Percentiles rank a stretch among this genome's conserved stretches.
phyloP scores from a whole-genome alignment of 2,888 invertebrate genomes.

The Tanypteryx hageni region DNA sequence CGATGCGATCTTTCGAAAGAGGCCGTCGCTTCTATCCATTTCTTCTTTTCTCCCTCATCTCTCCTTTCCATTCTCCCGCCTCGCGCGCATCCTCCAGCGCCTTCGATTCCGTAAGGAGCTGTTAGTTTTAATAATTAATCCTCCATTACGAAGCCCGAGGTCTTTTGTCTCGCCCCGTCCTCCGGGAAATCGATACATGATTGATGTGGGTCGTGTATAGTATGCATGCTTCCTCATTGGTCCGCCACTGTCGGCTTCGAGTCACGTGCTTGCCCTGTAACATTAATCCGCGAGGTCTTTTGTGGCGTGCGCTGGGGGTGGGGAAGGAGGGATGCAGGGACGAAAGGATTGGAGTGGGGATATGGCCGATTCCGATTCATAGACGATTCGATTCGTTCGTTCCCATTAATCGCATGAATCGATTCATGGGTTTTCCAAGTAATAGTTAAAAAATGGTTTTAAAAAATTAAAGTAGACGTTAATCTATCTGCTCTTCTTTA shows the following conservation, averaged over 20 bases:
- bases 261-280: background rate
- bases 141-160: constrained; percentile 25
- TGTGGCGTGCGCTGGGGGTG: background rate
- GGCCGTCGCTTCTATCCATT: background rate
- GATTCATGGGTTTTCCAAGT: too few species aligned
- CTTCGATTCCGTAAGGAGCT: constrained; percentile 40
- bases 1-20: too few species aligned
- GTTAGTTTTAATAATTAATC: constrained; percentile 42
- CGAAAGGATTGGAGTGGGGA: background rate
- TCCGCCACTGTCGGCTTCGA: background rate
- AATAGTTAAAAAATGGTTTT: too few species aligned
- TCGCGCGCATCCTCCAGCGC: background rate
- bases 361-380: too few species aligned
- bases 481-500: background rate
- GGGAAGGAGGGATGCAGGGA: background rate
- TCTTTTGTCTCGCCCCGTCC: background rate
- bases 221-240: background rate
- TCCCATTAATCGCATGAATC: too few species aligned
- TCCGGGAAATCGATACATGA: constrained; percentile 32
- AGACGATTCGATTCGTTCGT: too few species aligned
- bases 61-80: background rate
- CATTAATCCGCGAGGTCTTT: background rate
- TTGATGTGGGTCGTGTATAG: constrained; percentile 21
- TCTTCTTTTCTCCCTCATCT: too few species aligned
- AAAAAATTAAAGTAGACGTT: too few species aligned